These are phyloP conservation scores for Heterotis niloticus DNA, from an alignment of 2,113 vertebrate species.

Conservation along the genomic window DNA sequence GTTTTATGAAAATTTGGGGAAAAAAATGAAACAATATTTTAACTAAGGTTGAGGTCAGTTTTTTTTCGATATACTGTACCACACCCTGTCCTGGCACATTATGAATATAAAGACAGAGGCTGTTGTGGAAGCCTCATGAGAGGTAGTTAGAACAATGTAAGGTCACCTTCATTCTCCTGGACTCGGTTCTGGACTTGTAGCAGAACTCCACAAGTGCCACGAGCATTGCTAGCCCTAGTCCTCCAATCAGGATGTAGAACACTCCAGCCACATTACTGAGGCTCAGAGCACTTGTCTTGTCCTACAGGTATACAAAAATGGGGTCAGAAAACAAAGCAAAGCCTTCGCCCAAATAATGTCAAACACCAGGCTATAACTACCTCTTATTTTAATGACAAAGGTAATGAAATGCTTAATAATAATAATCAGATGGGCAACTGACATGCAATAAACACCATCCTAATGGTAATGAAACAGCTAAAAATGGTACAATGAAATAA, in stretches of 20 bases:
- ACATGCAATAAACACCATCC: background rate
- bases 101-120: too few species aligned
- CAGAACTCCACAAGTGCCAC: conserved; percentile 98
- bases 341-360: background rate
- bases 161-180: conserved; percentile 93
- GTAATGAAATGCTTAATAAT: too few species aligned
- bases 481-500: background rate
- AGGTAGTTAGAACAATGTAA: conserved; percentile 28
- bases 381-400: background rate
- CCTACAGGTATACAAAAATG: conserved; percentile 64
- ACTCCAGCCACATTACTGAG: conserved; percentile 96
- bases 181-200: conserved; percentile 97
- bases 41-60: too few species aligned
- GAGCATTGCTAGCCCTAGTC: conserved; percentile 94
- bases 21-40: too few species aligned
- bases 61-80: too few species aligned
- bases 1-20: too few species aligned
- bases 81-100: too few species aligned
- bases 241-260: conserved; percentile 98
- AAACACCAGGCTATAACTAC: conserved; percentile 11
- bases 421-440: too few species aligned
- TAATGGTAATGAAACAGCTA: background rate
- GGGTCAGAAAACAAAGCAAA: conserved; percentile 33
- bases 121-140: background rate
- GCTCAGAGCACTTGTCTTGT: conserved; percentile 96